A percentile compares a stretch with the other conserved stretches of the same genome.
phyloP scores from a whole-genome alignment of 2,797 vertebrate species.

The Alosa sapidissima region DNA sequence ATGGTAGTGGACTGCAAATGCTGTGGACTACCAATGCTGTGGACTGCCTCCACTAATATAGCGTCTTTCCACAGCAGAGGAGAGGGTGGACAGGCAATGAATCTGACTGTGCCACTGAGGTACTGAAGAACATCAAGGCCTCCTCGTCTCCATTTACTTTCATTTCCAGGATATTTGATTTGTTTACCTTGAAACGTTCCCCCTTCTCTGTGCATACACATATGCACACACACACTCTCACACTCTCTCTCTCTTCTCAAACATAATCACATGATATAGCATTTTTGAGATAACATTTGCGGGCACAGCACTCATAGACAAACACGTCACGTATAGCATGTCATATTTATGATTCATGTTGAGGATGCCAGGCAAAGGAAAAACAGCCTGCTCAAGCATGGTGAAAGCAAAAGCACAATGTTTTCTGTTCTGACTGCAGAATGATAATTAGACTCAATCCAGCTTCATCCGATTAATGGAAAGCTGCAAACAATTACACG shows the following conservation, averaged over 20 bases:
- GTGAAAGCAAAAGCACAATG: not conserved
- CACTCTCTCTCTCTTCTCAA: not conserved
- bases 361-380: not conserved
- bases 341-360: conserved; percentile 2
- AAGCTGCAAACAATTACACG: not conserved
- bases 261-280: not conserved
- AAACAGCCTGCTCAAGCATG: not conserved
- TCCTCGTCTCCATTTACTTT: not conserved
- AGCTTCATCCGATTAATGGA: not conserved
- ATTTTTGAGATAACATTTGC: not conserved
- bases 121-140: not conserved
- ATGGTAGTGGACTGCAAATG: not conserved
- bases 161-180: conserved; percentile 6
- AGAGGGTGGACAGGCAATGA: not conserved
- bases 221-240: not conserved
- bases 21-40: not conserved
- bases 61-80: not conserved
- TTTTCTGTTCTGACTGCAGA: not conserved
- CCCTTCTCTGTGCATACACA: not conserved
- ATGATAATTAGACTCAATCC: not conserved
- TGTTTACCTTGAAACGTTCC: not conserved
- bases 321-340: not conserved
- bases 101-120: not conserved
- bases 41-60: not conserved
- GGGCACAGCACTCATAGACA: not conserved